Evolutionary conservation across 2,113 vertebrate species (phyloP), one percentile per base, ranked within the genome.

Genomic region (Clarias gariepinus): DNA sequence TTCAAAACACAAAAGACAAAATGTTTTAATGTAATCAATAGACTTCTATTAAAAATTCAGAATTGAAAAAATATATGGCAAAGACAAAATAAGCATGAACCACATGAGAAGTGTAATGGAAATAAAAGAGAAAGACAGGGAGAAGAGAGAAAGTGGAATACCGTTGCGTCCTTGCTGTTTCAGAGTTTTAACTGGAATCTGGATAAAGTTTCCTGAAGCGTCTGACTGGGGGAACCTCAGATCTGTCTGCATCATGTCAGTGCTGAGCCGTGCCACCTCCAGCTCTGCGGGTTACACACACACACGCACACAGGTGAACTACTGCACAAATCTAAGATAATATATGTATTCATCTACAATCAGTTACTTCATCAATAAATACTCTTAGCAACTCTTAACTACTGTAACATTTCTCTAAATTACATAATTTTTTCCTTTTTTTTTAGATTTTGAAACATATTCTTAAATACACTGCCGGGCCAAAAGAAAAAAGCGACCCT

Each of bases 141-240:
- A 71, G 30, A 25, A 66, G 64, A 66, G n/a, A 66, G 64, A 30
- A n/a, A n/a, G 64, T 12, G 80, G 36, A 55, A 64, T 94, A 99
- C 98, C 98, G 1, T 99, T 99, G 82, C 96, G 96, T 87, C 98
- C 98, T 81, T 99, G 97, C 90, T 99, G 98, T 86, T 98, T 98
- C 91, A 99, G 94, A 79, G 98, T 99, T 90, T 97, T 98, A 87
- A 97, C 97, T 83, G 98, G 99, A 87, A 99, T 96, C 90, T 97
- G 97, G 88, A 99, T 98, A 86, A 97, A 94, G 30, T 97, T 99
- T 85, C 97, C 97, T 0, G 97, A 96, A 89, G 94, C 94, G 53
- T 94, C 93, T 79, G 96, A 96, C 93, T 99, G 97, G 87, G 98
- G 98, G 91, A 99, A 99, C 83, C 95, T 97, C 91, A 99, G 93